Conservation (phyloP, 2,113 vertebrate genomes). For the Phyllostomus discolor region DNA sequence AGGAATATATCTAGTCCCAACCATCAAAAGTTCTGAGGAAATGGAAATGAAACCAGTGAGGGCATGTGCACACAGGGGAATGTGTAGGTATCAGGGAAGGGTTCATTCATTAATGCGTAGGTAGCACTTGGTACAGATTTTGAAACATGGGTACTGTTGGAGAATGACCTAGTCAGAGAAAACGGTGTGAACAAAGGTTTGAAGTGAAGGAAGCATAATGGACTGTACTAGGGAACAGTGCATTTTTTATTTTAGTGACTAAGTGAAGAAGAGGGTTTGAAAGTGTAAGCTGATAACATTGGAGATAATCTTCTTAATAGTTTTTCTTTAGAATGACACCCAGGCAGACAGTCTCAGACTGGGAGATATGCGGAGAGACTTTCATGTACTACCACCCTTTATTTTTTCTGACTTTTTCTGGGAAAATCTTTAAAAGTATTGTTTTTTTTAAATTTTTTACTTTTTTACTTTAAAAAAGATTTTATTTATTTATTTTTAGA, state of each 20-base stretch:
- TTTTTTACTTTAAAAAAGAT: too few relatives aligned
- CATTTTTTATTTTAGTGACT: background rate
- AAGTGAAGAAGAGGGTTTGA: background rate
- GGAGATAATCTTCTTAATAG: background rate
- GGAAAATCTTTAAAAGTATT: background rate
- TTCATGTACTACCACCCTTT: background rate
- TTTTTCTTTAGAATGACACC: background rate
- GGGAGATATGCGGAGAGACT: background rate
- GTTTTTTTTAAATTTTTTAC: too few relatives aligned
- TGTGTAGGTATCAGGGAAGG: background rate
- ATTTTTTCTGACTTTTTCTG: background rate
- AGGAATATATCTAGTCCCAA: background rate
- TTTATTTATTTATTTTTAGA: too few relatives aligned
- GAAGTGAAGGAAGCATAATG: background rate
- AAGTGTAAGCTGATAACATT: background rate
- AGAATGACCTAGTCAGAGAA: background rate
- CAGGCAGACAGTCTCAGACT: background rate
- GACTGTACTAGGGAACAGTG: background rate
- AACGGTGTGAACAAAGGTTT: background rate
- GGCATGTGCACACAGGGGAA: background rate
- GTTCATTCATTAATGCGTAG: background rate
- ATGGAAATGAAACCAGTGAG: background rate
- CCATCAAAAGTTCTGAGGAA: background rate
- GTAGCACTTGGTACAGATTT: background rate
- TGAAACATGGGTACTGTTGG: background rate